Base-by-base conservation (phyloP, 30 jellyfish, hydroid and myxozoan species). In the Pelagia noctiluca region DNA sequence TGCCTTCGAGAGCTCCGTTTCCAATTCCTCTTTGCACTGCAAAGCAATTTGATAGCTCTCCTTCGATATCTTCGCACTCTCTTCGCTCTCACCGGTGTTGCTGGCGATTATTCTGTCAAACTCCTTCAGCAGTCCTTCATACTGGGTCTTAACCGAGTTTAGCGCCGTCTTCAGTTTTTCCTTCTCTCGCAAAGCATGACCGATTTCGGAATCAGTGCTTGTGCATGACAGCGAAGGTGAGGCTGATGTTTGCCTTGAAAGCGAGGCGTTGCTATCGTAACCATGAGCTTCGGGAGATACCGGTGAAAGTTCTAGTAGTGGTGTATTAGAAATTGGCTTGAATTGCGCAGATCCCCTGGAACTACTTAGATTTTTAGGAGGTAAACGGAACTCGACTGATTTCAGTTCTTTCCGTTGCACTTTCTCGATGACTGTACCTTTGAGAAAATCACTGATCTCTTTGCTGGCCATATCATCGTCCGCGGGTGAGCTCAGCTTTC, bases 21-120 rank as follows among this genome's bases (percentile, higher is more conserved):
- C 97, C 22, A 90, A 60, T 47, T 90, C 97, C 12, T 68, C 83
- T 63, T 90, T 90, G 76, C 92, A 90, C 46, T 90, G 72, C 77
- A 90, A 72, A 0, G 92, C 90, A 22, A 71, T 78, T 21, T 75
- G 78, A 30, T 80, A 78, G 37, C 88, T 82, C 29, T 78, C 89
- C 31, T 75, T 86, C n/a, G 96, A 60, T 50, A 82, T 82, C 28
- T 34, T 75, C 63, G 70, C 26, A 47, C 53, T 64, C 23, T 86
- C 96, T 8, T 71, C 76, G 13, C 37, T 63, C 35, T 82, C 96
- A 3, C 32, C 52, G 16, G 87, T 71, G 22, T 83, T 78, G 32
- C 21, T 68, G 32, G 78, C 85, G 30, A 78, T 76, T 31, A 90
- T 67, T 38, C 42, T 70, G 34, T 90, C 97, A 32, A 90, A 83